Conservation (phyloP, 2,888 invertebrate species). For the Stenoptilia bipunctidactyla region DNA sequence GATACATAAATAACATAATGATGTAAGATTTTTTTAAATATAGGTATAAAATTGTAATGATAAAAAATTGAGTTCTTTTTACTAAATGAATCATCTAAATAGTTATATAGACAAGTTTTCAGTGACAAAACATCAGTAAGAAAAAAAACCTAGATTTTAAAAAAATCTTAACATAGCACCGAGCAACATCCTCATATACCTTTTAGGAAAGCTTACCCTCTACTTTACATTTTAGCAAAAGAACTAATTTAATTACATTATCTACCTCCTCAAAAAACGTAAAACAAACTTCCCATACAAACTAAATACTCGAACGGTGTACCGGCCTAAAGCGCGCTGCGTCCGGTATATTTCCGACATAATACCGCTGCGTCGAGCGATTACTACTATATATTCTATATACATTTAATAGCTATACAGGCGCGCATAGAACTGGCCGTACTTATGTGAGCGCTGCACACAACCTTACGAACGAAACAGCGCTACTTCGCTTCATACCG, state of each 20-base stretch:
- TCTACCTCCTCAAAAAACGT: constrained; percentile 54
- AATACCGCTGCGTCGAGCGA: constrained; percentile 73
- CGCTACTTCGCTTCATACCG: constrained; percentile 35
- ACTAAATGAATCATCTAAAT: no score
- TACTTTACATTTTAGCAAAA: constrained; percentile 58
- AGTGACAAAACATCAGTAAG: no score
- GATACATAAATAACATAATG: no score
- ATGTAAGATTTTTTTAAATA: no score
- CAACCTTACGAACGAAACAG: constrained; percentile 41
- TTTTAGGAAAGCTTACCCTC: constrained; percentile 53
- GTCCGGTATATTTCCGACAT: constrained; percentile 72
- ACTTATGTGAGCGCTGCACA: constrained; percentile 68
- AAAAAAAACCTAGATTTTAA: neutral
- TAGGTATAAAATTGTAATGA: no score
- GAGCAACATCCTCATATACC: constrained; percentile 36
- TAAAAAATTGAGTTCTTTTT: no score
- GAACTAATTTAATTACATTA: constrained; percentile 47
- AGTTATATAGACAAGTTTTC: no score
- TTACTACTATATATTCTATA: constrained; percentile 73
- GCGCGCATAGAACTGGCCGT: constrained; percentile 72
- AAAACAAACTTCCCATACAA: constrained; percentile 66
- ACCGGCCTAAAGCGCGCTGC: constrained; percentile 63
- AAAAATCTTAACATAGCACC: neutral
- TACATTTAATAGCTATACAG: constrained; percentile 73
- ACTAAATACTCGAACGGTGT: constrained; percentile 61